Conservation (phyloP, 1,140 invertebrate genomes). For the Diorhabda elongata region DNA sequence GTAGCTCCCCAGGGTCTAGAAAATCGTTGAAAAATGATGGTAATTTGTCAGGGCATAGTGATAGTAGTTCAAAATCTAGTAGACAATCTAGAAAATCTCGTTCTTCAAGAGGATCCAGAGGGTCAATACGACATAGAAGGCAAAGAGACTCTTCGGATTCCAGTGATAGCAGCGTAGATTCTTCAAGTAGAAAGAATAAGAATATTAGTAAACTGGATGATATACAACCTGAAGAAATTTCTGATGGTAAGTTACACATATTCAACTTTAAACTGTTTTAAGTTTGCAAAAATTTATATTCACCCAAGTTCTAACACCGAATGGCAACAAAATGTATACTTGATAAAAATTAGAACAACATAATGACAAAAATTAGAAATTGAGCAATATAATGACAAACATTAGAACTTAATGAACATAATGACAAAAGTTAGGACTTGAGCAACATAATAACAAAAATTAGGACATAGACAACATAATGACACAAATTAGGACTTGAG, state of each 20-base stretch:
- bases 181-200: conserved; percentile 39
- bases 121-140: conserved; percentile 30
- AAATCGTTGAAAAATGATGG: conserved; percentile 4
- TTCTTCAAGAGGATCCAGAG: conserved; percentile 33
- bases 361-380: too few relatives aligned
- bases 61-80: conserved; percentile 27
- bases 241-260: conserved; percentile 37
- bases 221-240: conserved; percentile 45
- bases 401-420: too few relatives aligned
- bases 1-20: conserved; percentile 10
- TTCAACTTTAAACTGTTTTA: too few relatives aligned
- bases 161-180: conserved; percentile 43
- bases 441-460: too few relatives aligned
- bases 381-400: too few relatives aligned
- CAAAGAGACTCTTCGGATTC: conserved; percentile 43
- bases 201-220: conserved; percentile 31
- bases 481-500: too few relatives aligned
- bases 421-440: too few relatives aligned
- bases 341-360: too few relatives aligned
- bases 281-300: too few relatives aligned
- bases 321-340: too few relatives aligned
- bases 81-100: conserved; percentile 29
- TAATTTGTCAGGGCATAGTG: conserved; percentile 26
- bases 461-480: too few relatives aligned
- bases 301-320: too few relatives aligned